These are phyloP conservation scores for Thaumetopoea pityocampa DNA, from an alignment of 1,140 invertebrate genomes.

Conservation along the genomic window DNA sequence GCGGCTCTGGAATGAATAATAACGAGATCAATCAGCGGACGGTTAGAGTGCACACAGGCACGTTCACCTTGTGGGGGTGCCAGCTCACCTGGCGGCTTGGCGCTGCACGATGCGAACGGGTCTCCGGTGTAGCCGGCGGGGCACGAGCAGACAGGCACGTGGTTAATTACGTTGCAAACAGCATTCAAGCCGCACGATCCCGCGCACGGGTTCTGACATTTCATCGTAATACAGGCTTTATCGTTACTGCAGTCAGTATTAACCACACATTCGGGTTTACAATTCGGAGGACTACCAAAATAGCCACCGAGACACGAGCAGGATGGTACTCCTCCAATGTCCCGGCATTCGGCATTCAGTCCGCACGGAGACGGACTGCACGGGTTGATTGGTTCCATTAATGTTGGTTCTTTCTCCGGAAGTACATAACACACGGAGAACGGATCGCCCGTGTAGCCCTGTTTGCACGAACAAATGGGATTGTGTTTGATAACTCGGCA, in stretches of 20 bases:
- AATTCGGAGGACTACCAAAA: conserved; percentile 83
- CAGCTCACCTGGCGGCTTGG: conserved; percentile 72
- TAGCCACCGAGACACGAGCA: conserved; percentile 85
- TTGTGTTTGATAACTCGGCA: conserved; percentile 84
- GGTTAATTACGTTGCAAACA: conserved; percentile 86
- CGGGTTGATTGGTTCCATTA: conserved; percentile 72
- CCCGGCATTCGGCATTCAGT: conserved; percentile 87
- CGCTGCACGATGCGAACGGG: conserved; percentile 80
- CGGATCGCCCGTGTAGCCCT: conserved; percentile 83
- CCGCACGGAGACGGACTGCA: conserved; percentile 89
- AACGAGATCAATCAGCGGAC: too few relatives aligned
- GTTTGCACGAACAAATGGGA: conserved; percentile 84
- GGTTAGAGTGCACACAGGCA: too few relatives aligned
- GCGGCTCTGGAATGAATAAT: conserved; percentile 52
- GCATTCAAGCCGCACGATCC: conserved; percentile 89
- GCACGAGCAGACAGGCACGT: conserved; percentile 87
- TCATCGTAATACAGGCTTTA: conserved; percentile 88
- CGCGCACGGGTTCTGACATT: conserved; percentile 90
- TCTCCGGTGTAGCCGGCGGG: conserved; percentile 83
- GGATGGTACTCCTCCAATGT: conserved; percentile 84
- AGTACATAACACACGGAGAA: conserved; percentile 78
- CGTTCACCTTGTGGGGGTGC: too few relatives aligned
- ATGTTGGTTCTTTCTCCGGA: conserved; percentile 31
- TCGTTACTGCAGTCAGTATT: conserved; percentile 88
- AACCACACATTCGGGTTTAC: conserved; percentile 87